Base-by-base conservation (phyloP, 1,140 invertebrate genomes). In the Drosophila carrolli region DNA sequence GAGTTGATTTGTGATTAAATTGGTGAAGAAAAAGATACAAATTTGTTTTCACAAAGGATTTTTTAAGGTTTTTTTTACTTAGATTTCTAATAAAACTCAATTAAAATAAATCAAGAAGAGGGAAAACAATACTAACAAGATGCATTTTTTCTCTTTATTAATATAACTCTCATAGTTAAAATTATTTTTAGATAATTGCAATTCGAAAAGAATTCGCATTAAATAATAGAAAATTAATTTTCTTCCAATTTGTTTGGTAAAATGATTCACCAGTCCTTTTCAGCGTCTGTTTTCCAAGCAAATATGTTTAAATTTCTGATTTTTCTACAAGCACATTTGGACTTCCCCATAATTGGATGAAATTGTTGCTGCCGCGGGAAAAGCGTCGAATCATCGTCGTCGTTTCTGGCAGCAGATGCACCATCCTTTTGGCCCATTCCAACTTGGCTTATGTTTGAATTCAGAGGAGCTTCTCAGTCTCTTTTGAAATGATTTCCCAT, bases 401-500 rank as follows among this genome's bases (percentile, higher is more conserved):
- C 14, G 37, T 58, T n/a, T 19, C 23, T 27, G 53, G 8, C 43
- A 54, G 32, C 41, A 46, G 48, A 68, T 65, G 65, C 59, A 40
- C 16, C 48, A 51, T 35, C 29, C n/a, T 29, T 14, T 51, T 51
- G n/a, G n/a, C 48, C 27, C 40, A 9, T 13, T 32, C 27, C 10
- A 51, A 5, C 48, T 37, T 4, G 0, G 32, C 40, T 41, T 48
- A 16, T 48, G 19, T 19, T 35, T 32, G 38, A 47, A 23, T 38
- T 37, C 41, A 14, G 2, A 11, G 4, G 13, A 27, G 43, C 51
- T 68, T 38, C 8, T 23, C 29, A 1, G 6, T 32, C 32, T 37
- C 8, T 14, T 44, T 37, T 35, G 27, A 55, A 68, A 48, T 70
- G 65, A 71, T 71, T 81, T 85, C 59, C 57, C 73, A 67, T 85